Evolutionary conservation across 2,113 vertebrate genomes (phyloP), one percentile per base, ranked within the genome.

Genomic region (Vidua chalybeata): DNA sequence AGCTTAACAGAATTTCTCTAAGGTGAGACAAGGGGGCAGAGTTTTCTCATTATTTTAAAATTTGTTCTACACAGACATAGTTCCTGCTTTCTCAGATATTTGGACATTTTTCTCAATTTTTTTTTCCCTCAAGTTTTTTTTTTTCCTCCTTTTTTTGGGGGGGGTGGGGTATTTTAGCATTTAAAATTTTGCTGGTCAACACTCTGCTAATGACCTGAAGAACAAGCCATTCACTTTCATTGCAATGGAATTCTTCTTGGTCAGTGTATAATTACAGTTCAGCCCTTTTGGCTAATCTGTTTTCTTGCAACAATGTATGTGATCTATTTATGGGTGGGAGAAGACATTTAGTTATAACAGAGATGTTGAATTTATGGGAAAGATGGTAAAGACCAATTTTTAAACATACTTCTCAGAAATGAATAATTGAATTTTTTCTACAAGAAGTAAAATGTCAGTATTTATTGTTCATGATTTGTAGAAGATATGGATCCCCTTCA

Each of bases 171-270:
- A 19, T 90, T 87, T 84, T 72, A 62, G 7, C 45, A 27, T 75
- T 91, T 89, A 52, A 41, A 90, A 46, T 63, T 27, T 15, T 51
- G 8, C 28, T 69, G 28, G 15, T 87, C 27, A 74, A 15, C 27
- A 45, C 37, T 86, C 49, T 59, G 31, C 41, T 91, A 75, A 68
- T 73, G 46, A 59, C 54, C 39, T 93, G 51, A 78, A 56, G 61
- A 92, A 71, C 24, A 48, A 88, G 33, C 52, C 41, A 39, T 77
- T 94, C 71, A 45, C 13, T 91, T 96, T 59, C 68, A 43, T 69
- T 83, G 56, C 51, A 66, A 19, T 67, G 69, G 67, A 87, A 64
- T 92, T 77, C 45, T 64, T 92, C 83, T 63, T 84, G 33, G 51
- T 75, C 35, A 23, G 23, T 61, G 64, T 84, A 4, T 67, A 93